These are phyloP conservation scores for Cololabis saira DNA, from an alignment of 2,113 vertebrate genomes.

Conservation along the genomic window DNA sequence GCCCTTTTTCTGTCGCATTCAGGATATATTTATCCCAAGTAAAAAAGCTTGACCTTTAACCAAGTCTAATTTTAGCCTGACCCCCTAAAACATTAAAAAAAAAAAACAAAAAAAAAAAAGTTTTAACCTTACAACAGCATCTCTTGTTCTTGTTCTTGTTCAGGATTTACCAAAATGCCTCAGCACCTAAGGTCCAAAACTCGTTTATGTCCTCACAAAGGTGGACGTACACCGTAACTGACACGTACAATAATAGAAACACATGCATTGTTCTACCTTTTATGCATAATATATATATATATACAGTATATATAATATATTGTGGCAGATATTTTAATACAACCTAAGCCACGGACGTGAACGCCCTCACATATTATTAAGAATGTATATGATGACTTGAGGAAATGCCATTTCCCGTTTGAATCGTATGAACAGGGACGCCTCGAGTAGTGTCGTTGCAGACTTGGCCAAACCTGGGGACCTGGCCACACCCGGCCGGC, in stretches of 20 bases:
- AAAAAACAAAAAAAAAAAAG: too few relatives aligned
- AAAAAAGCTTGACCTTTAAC: neutral
- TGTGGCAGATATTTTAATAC: slow-evolving; percentile 38
- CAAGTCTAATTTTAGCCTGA: neutral
- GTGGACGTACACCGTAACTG: neutral
- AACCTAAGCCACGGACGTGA: slow-evolving; percentile 30
- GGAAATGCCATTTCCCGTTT: slow-evolving; percentile 61
- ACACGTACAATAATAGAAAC: neutral
- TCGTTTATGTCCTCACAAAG: slow-evolving; percentile 3
- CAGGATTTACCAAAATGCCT: neutral
- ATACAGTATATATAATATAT: too few relatives aligned
- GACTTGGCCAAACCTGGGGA: slow-evolving; percentile 26
- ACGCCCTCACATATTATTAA: slow-evolving; percentile 61
- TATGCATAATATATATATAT: slow-evolving; percentile 36
- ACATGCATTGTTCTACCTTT: slow-evolving; percentile 47
- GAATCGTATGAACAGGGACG: slow-evolving; percentile 58
- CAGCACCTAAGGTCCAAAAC: neutral
- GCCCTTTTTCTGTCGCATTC: neutral
- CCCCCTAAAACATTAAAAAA: too few relatives aligned
- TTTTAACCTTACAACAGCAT: neutral
- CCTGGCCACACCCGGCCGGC: neutral
- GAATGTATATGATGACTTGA: slow-evolving; percentile 79
- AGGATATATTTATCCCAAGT: neutral
- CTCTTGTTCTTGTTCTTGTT: rapidly evolving
- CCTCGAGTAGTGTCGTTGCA: slow-evolving; percentile 35